Evolutionary conservation across 1,140 invertebrate species (phyloP).

Genomic region (Hycleus cichorii): DNA sequence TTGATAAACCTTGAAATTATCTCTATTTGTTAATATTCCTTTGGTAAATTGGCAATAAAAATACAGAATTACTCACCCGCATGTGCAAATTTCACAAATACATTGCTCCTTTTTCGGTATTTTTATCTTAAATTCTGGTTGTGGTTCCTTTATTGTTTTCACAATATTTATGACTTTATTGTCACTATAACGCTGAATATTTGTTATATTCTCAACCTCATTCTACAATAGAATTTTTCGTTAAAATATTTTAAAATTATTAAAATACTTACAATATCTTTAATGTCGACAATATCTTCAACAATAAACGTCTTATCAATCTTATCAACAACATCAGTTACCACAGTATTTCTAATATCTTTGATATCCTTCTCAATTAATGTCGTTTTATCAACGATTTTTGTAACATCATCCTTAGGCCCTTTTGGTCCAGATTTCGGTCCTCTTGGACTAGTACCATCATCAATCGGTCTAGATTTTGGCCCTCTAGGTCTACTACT

Average conservation of each 20-base stretch:
- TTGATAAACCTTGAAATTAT: neutral
- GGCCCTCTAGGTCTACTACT: neutral
- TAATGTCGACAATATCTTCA: slow-evolving; percentile 29
- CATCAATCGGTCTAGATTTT: neutral
- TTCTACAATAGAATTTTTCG: slow-evolving; percentile 30
- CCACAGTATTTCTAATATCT: slow-evolving; percentile 37
- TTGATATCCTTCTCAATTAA: slow-evolving; percentile 32
- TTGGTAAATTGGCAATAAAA: slow-evolving; percentile 19
- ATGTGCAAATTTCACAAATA: slow-evolving; percentile 84
- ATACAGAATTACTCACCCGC: slow-evolving; percentile 64
- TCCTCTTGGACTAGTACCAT: neutral
- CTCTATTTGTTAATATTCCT: neutral
- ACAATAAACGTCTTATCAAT: slow-evolving; percentile 11
- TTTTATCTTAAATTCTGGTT: slow-evolving; percentile 25
- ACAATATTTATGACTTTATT: slow-evolving; percentile 38
- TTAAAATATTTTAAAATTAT: slow-evolving; percentile 3
- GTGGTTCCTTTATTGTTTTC: slow-evolving; percentile 41
- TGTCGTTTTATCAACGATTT: slow-evolving; percentile 12
- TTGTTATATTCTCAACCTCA: slow-evolving; percentile 38
- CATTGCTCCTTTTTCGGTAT: slow-evolving; percentile 65
- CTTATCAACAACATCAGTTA: slow-evolving; percentile 1
- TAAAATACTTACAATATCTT: slow-evolving; percentile 29
- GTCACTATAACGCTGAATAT: slow-evolving; percentile 35
- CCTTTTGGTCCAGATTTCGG: neutral
- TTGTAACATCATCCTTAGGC: neutral